Evolutionary conservation across 2,888 invertebrate genomes (phyloP).

Genomic region (Anarsia innoxiella): DNA sequence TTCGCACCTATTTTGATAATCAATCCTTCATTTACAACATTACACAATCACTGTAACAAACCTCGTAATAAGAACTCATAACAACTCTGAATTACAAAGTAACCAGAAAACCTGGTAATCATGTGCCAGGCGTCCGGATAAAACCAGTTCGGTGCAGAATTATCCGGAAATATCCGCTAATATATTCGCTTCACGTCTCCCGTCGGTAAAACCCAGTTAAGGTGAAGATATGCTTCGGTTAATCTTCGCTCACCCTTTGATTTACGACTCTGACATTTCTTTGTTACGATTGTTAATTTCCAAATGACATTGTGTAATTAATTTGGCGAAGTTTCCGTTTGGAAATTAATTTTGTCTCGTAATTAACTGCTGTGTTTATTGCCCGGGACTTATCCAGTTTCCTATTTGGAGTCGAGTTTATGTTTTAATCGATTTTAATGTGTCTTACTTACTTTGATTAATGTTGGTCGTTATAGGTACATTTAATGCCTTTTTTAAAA

Average conservation of each 20-base stretch:
- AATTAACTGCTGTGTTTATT: too few species aligned
- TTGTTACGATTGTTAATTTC: constrained; percentile 33
- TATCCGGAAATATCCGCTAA: constrained; percentile 29
- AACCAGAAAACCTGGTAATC: constrained; percentile 36
- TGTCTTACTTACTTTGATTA: too few species aligned
- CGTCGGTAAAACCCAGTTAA: constrained; percentile 64
- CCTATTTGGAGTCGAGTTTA: too few species aligned
- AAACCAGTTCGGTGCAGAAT: too few species aligned
- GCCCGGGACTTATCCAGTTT: too few species aligned
- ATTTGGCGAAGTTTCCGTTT: constrained; percentile 5
- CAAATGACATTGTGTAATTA: constrained; percentile 28
- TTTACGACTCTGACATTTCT: constrained; percentile 51
- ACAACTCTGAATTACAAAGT: constrained; percentile 15
- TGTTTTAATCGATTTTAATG: too few species aligned
- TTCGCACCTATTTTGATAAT: too few species aligned
- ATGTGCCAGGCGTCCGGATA: constrained; percentile 47
- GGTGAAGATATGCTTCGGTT: constrained; percentile 65
- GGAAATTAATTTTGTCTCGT: constrained; percentile 1
- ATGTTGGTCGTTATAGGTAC: too few species aligned
- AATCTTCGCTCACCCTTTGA: constrained; percentile 55
- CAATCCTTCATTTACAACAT: too few species aligned
- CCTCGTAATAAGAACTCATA: constrained; percentile 5
- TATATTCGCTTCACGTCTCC: constrained; percentile 64
- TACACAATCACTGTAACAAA: constrained; percentile 7
- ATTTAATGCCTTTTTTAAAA: too few species aligned